Percentiles rank a stretch among this genome's conserved stretches.
These are phyloP conservation scores for Oreocharis arfaki DNA, from an alignment of 2,113 vertebrate genomes.

Conservation along the genomic window DNA sequence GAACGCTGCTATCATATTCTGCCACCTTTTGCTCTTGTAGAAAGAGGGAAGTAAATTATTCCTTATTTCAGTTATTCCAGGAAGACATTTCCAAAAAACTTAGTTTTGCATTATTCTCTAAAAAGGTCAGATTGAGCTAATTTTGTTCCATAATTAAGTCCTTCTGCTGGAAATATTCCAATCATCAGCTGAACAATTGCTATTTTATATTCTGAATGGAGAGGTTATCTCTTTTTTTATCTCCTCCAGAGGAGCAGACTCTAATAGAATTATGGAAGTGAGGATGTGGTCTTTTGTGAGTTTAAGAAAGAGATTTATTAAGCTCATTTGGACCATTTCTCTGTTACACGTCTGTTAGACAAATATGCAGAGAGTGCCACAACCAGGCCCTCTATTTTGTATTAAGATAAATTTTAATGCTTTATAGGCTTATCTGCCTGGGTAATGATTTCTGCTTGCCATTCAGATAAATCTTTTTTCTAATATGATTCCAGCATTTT, in stretches of 20 bases:
- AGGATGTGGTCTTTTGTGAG: constrained; percentile 48
- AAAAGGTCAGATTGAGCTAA: constrained; percentile 55
- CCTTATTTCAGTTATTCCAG: constrained; percentile 30
- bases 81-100: not conserved
- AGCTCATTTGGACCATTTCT: constrained; percentile 31
- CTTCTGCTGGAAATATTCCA: constrained; percentile 42
- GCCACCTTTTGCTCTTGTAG: not conserved
- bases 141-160: constrained; percentile 53
- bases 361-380: not conserved
- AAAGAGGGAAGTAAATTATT: constrained; percentile 1
- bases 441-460: constrained; percentile 2
- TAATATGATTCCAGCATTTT: not conserved
- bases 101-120: constrained; percentile 35
- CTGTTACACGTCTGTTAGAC: not conserved
- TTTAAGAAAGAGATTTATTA: constrained; percentile 52
- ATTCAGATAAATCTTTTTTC: not conserved
- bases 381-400: not conserved
- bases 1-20: not conserved
- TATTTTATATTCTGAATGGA: constrained; percentile 42
- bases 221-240: constrained; percentile 55
- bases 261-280: constrained; percentile 51
- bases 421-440: constrained; percentile 4
- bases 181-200: constrained; percentile 43
- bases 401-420: constrained; percentile 16
- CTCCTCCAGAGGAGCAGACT: constrained; percentile 24